phyloP scores from a whole-genome alignment of 2,113 vertebrate species.

The Toxostoma redivivum region DNA sequence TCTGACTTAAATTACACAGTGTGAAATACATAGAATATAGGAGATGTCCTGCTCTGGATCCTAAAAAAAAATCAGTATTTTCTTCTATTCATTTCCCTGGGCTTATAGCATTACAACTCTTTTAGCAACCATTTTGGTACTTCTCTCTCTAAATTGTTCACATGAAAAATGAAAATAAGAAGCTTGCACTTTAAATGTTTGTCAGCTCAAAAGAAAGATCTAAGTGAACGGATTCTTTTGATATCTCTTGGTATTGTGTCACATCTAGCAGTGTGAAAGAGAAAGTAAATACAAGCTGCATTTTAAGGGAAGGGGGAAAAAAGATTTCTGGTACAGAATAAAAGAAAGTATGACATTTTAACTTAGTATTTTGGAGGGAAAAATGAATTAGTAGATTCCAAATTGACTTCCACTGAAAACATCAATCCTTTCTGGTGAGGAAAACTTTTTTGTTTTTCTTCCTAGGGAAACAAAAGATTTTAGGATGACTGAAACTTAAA shows the following conservation, averaged over 20 bases:
- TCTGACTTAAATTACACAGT: background rate
- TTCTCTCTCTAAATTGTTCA: background rate
- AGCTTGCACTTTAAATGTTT: slow-evolving; percentile 5
- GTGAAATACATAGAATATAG: background rate
- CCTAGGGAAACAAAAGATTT: background rate
- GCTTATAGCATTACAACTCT: background rate
- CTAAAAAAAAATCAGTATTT: background rate
- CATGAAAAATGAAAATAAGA: background rate
- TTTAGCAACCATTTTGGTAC: background rate
- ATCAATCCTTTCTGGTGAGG: background rate
- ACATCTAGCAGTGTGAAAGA: background rate
- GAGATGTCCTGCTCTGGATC: background rate
- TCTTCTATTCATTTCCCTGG: background rate
- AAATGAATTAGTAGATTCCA: background rate
- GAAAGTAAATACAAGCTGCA: background rate
- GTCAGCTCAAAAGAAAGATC: slow-evolving; percentile 19
- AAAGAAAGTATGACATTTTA: background rate
- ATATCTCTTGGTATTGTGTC: background rate
- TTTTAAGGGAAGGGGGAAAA: background rate
- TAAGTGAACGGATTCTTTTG: slow-evolving; percentile 39
- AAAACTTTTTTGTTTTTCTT: background rate
- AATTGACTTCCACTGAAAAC: background rate
- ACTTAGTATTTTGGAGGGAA: accelerated
- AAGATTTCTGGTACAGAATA: background rate
- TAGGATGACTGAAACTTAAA: background rate